Evolutionary conservation across 2,113 vertebrate genomes (phyloP), one percentile per base, ranked within the genome.

Genomic region (Anguilla rostrata): DNA sequence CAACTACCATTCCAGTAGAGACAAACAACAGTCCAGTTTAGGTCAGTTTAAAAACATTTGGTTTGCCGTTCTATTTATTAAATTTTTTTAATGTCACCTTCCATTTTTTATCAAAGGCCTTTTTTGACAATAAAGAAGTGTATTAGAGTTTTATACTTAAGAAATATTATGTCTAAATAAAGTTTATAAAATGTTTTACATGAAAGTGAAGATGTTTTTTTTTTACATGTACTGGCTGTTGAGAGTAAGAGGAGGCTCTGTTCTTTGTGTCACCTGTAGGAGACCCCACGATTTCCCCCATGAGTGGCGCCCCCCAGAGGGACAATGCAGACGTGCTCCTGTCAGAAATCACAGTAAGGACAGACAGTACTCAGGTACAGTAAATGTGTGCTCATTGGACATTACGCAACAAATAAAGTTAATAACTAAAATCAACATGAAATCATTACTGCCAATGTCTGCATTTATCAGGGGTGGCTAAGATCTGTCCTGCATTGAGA

Each of bases 311-410:
- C 18, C 39, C 39, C 26, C 49, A 34, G n/a, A 85, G 34, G 49
- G 78, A 81, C 16, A 81, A 7, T 26, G 14, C 3, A 2, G 39
- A 57, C 20, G 16, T 8, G 39, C 84, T 11, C 39, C 89, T 89
- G 43, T 94, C 94, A 91, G 92, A 89, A 88, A 91, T 92, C 84
- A 90, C 87, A n/a, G 92, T 94, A 63, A 94, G 89, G 87, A 95
- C 92, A 53, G 92, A 92, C 81, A 89, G 81, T 88, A 93, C 92
- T 20, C 93, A 95, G 95, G 95, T 34, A 34, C 34, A 34, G 34
- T 96, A 91, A 20, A 53, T 0, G 0, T n/a, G 8, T 26, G 26
- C n/a, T 75, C 71, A 9, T 29, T 22, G n/a, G 71, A 11, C 26
- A 75, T 75, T 75, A 75, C 11, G 39, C 60, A 11, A 14, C 49